Conservation (phyloP, 2,113 vertebrate species). For the Nyctibius bracteatus region DNA sequence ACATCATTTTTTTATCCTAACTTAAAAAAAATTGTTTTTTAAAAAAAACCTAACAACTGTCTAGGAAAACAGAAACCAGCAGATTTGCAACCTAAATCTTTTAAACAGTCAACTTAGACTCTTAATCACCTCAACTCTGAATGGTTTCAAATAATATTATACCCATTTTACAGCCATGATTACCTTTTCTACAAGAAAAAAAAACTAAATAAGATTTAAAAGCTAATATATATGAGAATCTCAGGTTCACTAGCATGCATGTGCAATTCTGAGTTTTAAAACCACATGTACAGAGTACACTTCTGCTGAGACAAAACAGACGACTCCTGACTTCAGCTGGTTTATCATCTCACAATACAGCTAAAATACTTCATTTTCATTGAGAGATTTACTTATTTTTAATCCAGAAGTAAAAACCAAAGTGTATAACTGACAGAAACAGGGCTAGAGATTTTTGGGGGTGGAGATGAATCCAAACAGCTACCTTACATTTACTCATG, state of each 20-base stretch:
- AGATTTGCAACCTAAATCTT: not conserved
- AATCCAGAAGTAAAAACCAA: not conserved
- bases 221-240: not conserved
- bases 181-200: not conserved
- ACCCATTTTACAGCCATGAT: not conserved
- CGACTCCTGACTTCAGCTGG: not conserved
- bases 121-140: not conserved
- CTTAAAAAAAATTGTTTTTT: conserved; percentile 15
- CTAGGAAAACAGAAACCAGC: not conserved
- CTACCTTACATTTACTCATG: not conserved
- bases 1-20: conserved; percentile 52
- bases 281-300: not conserved
- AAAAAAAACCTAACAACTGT: conserved; percentile 32
- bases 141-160: not conserved
- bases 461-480: not conserved
- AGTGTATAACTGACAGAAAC: not conserved
- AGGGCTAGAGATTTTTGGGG: not conserved
- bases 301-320: not conserved
- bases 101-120: not conserved
- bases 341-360: not conserved
- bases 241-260: not conserved
- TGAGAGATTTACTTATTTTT: not conserved
- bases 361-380: not conserved
- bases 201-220: not conserved
- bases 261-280: not conserved